Conservation (phyloP, 1,140 invertebrate genomes). For the Drosophila yakuba region DNA sequence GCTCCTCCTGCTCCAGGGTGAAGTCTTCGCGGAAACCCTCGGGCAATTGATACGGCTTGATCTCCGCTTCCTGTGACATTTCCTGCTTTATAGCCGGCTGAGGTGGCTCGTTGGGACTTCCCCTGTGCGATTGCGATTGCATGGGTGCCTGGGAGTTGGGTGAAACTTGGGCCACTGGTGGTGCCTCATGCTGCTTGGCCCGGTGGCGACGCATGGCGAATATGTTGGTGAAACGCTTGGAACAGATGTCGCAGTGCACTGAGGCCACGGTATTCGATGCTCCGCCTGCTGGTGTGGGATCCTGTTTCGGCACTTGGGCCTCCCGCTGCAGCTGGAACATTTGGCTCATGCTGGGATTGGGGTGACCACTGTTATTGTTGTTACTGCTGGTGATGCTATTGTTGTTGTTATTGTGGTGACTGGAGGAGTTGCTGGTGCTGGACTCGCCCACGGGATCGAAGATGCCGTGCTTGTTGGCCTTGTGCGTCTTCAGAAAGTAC, state of each 20-base stretch:
- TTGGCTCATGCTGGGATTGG: conserved; percentile 59
- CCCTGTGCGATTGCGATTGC: conserved; percentile 26
- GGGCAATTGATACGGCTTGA: conserved; percentile 70
- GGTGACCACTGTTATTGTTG: conserved; percentile 60
- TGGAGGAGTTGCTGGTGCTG: conserved; percentile 57
- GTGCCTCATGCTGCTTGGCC: conserved; percentile 84
- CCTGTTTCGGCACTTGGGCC: conserved; percentile 22
- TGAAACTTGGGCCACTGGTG: conserved; percentile 34
- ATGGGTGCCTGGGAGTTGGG: conserved; percentile 24
- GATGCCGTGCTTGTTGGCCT: conserved; percentile 97
- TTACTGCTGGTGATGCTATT: conserved; percentile 32
- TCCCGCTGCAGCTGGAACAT: conserved; percentile 62
- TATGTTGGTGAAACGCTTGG: conserved; percentile 86
- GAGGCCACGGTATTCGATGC: conserved; percentile 40
- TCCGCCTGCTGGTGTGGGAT: background rate
- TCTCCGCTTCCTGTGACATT: background rate
- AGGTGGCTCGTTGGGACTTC: conserved; percentile 48
- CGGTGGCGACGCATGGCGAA: conserved; percentile 86
- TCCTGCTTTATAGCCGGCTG: conserved; percentile 35
- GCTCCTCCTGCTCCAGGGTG: conserved; percentile 86
- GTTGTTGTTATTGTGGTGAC: conserved; percentile 66
- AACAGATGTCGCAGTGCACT: conserved; percentile 85
- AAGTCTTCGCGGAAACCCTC: conserved; percentile 84
- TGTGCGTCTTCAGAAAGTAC: conserved; percentile 99
- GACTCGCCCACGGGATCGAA: conserved; percentile 88